Percentiles rank a stretch among this genome's conserved stretches.
phyloP scores from a whole-genome alignment of 2,888 invertebrate species.

The Metopia argyrocephala region DNA sequence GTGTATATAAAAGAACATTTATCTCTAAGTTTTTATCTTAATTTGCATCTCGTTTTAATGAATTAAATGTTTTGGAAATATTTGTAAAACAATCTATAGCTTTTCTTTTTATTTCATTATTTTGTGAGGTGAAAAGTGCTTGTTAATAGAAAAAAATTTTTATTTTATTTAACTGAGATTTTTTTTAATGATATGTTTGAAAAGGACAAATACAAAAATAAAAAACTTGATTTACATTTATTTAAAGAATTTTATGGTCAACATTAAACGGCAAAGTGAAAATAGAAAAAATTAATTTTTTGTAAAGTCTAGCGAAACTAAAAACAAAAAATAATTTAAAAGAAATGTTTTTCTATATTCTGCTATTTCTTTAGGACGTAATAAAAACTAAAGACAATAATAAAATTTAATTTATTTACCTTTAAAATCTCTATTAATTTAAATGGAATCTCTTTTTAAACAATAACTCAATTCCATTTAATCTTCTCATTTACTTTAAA shows the following conservation, averaged over 20 bases:
- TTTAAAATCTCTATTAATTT: conserved; percentile 53
- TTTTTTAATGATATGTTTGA: not conserved
- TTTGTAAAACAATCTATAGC: too few relatives aligned
- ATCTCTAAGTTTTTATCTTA: conserved; percentile 66
- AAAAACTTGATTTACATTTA: not conserved
- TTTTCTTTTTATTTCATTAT: conserved; percentile 9
- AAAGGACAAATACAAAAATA: too few relatives aligned
- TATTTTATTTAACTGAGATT: conserved; percentile 15
- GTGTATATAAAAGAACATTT: not conserved
- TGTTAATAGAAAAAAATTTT: conserved; percentile 54
- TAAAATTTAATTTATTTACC: conserved; percentile 44
- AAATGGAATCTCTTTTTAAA: conserved; percentile 57
- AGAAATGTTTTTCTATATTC: too few relatives aligned
- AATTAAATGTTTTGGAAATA: conserved; percentile 72
- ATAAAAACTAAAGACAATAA: too few relatives aligned
- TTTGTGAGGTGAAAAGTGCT: conserved; percentile 58
- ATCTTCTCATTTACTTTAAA: conserved; percentile 61
- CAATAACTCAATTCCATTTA: conserved; percentile 56
- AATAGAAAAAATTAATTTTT: not conserved
- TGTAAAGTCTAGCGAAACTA: not conserved
- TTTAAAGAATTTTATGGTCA: conserved; percentile 6
- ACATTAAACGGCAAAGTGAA: not conserved
- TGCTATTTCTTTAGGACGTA: too few relatives aligned
- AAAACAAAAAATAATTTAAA: too few relatives aligned
- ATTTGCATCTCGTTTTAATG: conserved; percentile 70